Evolutionary conservation across 2,888 invertebrate genomes (phyloP), one percentile per base, ranked within the genome.

Genomic region (Orchesella flavescens): DNA sequence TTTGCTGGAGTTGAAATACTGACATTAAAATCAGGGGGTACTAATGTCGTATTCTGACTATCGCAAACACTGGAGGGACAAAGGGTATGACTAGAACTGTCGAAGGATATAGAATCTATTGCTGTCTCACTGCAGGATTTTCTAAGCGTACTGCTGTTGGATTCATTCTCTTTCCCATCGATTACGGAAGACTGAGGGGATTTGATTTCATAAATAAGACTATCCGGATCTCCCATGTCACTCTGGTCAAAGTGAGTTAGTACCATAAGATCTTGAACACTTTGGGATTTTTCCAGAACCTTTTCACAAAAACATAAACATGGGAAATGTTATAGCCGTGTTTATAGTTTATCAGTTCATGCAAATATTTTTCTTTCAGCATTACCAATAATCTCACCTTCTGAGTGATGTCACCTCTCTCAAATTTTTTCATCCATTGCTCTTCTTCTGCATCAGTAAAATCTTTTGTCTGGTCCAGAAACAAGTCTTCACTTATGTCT

Each of bases 261-360:
- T 49, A 93, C 91, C 93, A 94, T 93, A 34, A 94, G 90, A 90
- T 94, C 93, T 10, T 93, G 93, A 0, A 93, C 93, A 69, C 93
- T 93, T 89, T 92, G 92, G 0, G 93, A 93, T 89, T 93, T 93
- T 86, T 93, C 92, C 84, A 92, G 91, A 0, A 93, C 93, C 89
- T 93, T n/a, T 2, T 34, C 34, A 34, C 34, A 34, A 34, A 34
- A 34, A 34, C 34, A 34, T 34, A 34, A 34, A 34, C 34, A 4
- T 34, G n/a, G n/a, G n/a, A n/a, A n/a, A n/a, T n/a, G n/a, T n/a
- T n/a, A n/a, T n/a, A n/a, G n/a, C n/a, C n/a, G n/a, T n/a, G n/a
- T n/a, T n/a, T n/a, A n/a, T n/a, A n/a, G n/a, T n/a, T n/a, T n/a
- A n/a, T n/a, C n/a, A n/a, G n/a, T n/a, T n/a, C n/a, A n/a, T n/a